These are phyloP conservation scores for Hetaerina americana DNA, from an alignment of 1,140 invertebrate species.

Conservation along the genomic window DNA sequence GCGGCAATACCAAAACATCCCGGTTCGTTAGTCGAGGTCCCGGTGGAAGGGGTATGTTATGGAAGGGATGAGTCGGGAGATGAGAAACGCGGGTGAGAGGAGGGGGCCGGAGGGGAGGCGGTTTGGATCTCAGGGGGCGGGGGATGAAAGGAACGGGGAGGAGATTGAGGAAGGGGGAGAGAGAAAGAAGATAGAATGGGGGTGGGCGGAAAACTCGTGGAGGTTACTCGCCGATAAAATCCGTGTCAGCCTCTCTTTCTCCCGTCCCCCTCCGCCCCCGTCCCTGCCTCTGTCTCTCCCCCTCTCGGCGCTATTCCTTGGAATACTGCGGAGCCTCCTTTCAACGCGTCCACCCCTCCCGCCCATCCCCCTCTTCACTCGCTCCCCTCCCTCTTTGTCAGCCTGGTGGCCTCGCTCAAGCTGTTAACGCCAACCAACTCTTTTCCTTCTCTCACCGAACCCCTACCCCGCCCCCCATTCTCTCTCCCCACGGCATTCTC, in stretches of 20 bases:
- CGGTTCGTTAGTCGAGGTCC: not conserved
- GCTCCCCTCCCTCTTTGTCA: too few species aligned
- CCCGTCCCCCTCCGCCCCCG: slow-evolving; percentile 13
- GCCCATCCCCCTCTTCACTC: too few species aligned
- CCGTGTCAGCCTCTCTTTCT: not conserved
- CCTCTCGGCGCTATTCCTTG: slow-evolving; percentile 13
- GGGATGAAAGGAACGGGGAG: not conserved
- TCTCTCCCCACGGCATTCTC: too few species aligned
- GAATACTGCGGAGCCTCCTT: too few species aligned
- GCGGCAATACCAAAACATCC: not conserved
- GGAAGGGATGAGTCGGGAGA: not conserved
- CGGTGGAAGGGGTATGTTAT: not conserved
- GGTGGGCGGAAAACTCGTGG: slow-evolving; percentile 1
- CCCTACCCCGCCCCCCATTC: too few species aligned
- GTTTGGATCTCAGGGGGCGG: not conserved
- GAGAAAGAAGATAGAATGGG: not conserved
- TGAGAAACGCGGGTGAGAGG: too few species aligned
- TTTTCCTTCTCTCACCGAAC: too few species aligned
- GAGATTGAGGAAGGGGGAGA: not conserved
- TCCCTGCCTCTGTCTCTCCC: slow-evolving; percentile 19
- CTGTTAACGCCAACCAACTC: too few species aligned
- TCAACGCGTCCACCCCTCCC: too few species aligned
- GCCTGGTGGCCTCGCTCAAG: too few species aligned
- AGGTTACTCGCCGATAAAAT: slow-evolving; percentile 1
- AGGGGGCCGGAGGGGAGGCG: too few species aligned